These are phyloP conservation scores for Sarcophaga rosellei DNA, from an alignment of 2,888 invertebrate species.

Conservation along the genomic window DNA sequence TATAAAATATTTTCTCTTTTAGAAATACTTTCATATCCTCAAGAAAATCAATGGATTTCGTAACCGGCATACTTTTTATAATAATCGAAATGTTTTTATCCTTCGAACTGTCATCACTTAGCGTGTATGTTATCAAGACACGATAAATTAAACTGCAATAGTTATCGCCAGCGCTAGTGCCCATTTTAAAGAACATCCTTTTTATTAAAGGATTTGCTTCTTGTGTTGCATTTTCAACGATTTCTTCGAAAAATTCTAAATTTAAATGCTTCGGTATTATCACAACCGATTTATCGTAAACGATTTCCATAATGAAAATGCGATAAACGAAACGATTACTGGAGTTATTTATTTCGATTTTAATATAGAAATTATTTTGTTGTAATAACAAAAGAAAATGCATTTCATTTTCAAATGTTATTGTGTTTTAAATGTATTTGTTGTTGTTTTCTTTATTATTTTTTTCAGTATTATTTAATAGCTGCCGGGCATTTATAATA, in stretches of 20 bases:
- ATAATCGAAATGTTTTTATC: slow-evolving; percentile 60
- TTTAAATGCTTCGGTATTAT: slow-evolving; percentile 60
- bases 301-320: slow-evolving; percentile 59
- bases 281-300: slow-evolving; percentile 55
- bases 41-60: slow-evolving; percentile 68
- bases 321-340: neutral
- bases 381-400: slow-evolving; percentile 31
- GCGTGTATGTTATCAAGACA: slow-evolving; percentile 59
- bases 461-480: neutral
- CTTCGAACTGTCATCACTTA: neutral
- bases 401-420: neutral
- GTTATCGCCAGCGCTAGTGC: slow-evolving; percentile 70
- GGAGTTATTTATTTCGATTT: neutral
- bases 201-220: slow-evolving; percentile 49
- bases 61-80: slow-evolving; percentile 70
- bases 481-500: slow-evolving; percentile 7
- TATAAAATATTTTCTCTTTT: slow-evolving; percentile 78
- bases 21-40: slow-evolving; percentile 79
- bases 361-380: neutral
- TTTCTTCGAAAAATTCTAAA: slow-evolving; percentile 67
- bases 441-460: neutral
- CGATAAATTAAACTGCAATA: slow-evolving; percentile 72
- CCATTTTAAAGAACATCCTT: slow-evolving; percentile 65
- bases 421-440: neutral
- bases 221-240: slow-evolving; percentile 66